Conservation (phyloP, 2,113 vertebrate genomes). For the Hippocampus guttulatus region DNA sequence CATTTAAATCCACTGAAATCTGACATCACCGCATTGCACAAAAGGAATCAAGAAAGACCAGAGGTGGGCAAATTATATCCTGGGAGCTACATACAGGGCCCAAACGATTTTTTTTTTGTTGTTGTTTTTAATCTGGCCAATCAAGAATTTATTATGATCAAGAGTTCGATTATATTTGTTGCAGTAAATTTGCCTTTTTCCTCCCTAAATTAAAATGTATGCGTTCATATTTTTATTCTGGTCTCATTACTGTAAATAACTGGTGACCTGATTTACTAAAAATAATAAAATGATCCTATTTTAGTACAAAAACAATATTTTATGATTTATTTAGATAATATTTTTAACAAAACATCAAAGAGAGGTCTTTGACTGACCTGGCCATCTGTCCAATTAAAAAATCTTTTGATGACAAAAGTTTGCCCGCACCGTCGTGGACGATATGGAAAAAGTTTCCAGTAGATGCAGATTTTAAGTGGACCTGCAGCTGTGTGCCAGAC, state of each 20-base stretch:
- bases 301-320: too few relatives aligned
- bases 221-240: neutral
- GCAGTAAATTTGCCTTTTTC: neutral
- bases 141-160: too few relatives aligned
- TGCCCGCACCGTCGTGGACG: neutral
- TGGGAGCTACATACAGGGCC: too few relatives aligned
- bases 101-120: too few relatives aligned
- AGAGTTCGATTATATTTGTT: neutral
- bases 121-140: too few relatives aligned
- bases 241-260: too few relatives aligned
- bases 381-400: neutral
- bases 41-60: too few relatives aligned
- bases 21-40: too few relatives aligned
- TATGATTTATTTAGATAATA: too few relatives aligned
- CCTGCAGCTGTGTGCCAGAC: slow-evolving; percentile 67
- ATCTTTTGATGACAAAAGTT: neutral
- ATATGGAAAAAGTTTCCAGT: neutral
- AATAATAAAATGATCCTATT: neutral
- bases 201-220: neutral
- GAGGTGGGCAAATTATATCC: too few relatives aligned
- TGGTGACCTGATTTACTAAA: neutral
- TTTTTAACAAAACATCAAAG: too few relatives aligned
- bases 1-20: too few relatives aligned
- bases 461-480: slow-evolving; percentile 4
- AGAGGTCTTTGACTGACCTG: neutral